Evolutionary conservation across 2,888 invertebrate genomes (phyloP).

Genomic region (Rambutsinella grinnellia): DNA sequence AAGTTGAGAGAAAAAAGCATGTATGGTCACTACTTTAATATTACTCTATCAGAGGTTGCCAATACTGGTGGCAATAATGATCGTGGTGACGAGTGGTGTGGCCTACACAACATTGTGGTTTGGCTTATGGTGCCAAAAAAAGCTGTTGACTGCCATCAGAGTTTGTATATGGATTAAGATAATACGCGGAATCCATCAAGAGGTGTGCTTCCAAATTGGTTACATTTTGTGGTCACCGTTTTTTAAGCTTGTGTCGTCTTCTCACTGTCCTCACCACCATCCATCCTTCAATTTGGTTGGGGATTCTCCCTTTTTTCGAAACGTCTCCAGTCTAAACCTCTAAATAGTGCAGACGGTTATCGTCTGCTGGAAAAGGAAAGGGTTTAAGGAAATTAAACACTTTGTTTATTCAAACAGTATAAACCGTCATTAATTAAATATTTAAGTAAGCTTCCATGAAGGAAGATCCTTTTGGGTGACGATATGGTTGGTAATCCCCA

Average conservation of each 20-base stretch:
- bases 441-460: too few species aligned
- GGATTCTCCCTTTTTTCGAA: constrained; percentile 17
- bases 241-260: constrained; percentile 6
- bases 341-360: background rate
- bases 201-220: constrained; percentile 48
- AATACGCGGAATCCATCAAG: constrained; percentile 8
- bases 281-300: constrained; percentile 29
- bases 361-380: background rate
- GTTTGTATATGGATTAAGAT: constrained; percentile 29
- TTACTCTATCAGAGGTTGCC: background rate
- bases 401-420: too few species aligned
- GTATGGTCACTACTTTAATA: background rate
- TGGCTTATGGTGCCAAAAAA: constrained; percentile 46
- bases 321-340: background rate
- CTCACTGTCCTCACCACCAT: constrained; percentile 5
- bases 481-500: background rate
- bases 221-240: constrained; percentile 40
- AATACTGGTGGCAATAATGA: background rate
- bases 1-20: background rate
- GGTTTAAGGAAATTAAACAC: background rate
- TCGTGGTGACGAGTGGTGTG: constrained; percentile 34
- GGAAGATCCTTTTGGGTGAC: too few species aligned
- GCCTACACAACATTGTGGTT: constrained; percentile 44
- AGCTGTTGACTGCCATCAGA: constrained; percentile 23
- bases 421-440: too few species aligned